Conservation (phyloP, 92 coral and sea anemone genomes). For the Nematostella vectensis region DNA sequence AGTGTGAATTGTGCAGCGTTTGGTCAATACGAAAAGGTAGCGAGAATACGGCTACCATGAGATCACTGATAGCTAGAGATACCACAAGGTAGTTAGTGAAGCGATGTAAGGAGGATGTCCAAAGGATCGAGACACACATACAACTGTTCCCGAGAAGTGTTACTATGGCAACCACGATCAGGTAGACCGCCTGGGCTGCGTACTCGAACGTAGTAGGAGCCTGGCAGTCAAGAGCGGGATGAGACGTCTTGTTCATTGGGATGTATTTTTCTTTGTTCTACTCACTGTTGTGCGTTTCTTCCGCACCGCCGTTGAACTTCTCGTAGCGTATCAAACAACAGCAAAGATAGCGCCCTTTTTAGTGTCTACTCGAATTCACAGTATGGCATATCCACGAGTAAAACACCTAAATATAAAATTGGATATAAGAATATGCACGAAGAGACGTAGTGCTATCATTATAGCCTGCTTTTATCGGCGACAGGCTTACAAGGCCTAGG, state of each 20-base stretch:
- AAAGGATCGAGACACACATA: slow-evolving; percentile 12
- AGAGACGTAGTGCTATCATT: too few relatives aligned
- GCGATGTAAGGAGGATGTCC: slow-evolving; percentile 10
- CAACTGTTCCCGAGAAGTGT: slow-evolving; percentile 20
- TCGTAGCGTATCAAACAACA: too few relatives aligned
- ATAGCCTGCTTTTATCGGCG: too few relatives aligned
- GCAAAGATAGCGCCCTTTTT: too few relatives aligned
- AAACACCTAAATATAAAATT: too few relatives aligned
- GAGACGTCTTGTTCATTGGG: not conserved
- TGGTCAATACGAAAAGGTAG: slow-evolving; percentile 31
- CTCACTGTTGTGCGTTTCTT: too few relatives aligned
- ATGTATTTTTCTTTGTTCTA: too few relatives aligned
- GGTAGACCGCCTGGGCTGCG: slow-evolving; percentile 14
- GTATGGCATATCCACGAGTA: too few relatives aligned
- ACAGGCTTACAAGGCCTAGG: too few relatives aligned
- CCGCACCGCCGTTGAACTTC: too few relatives aligned
- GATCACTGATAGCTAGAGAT: slow-evolving; percentile 24
- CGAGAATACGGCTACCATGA: slow-evolving; percentile 23
- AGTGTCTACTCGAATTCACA: too few relatives aligned
- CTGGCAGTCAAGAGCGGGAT: not conserved
- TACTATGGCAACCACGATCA: slow-evolving; percentile 9
- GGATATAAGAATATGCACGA: too few relatives aligned
- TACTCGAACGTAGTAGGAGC: slow-evolving; percentile 6
- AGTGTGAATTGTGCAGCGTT: slow-evolving; percentile 22
- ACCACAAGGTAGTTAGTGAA: slow-evolving; percentile 30